Evolutionary conservation across 2,113 vertebrate species (phyloP).

Genomic region (Ceyx melanurus): DNA sequence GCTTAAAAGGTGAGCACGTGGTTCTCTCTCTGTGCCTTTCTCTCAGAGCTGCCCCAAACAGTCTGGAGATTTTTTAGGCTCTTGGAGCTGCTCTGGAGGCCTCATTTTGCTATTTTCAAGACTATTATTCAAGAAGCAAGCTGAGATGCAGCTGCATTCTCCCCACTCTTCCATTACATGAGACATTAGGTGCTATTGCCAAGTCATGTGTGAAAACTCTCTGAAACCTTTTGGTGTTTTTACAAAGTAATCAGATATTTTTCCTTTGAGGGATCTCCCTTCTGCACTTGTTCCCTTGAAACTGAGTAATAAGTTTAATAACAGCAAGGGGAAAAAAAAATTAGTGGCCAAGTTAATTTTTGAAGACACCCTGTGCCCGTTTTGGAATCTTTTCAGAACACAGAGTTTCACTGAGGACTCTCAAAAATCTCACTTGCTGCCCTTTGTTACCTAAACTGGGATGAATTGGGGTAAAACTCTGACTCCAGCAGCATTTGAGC

Average conservation of each 20-base stretch:
- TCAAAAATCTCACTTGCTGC: neutral
- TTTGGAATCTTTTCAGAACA: neutral
- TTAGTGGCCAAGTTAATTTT: neutral
- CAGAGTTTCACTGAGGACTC: neutral
- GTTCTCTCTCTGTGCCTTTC: neutral
- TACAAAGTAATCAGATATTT: neutral
- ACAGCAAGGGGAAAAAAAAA: neutral
- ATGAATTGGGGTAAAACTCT: neutral
- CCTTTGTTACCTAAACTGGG: neutral
- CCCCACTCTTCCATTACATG: neutral
- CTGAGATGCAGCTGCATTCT: neutral
- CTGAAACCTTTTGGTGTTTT: neutral
- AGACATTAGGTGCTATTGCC: neutral
- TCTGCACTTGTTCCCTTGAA: neutral
- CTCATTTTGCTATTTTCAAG: neutral
- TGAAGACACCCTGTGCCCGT: neutral
- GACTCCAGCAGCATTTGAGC: neutral
- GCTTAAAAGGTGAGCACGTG: constrained; percentile 85
- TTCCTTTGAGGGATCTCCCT: neutral
- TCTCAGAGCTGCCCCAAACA: neutral
- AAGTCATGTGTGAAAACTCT: neutral
- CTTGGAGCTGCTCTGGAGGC: neutral
- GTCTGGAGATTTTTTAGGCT: neutral
- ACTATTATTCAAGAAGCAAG: neutral
- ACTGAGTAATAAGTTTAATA: neutral